phyloP scores from a whole-genome alignment of 1,140 invertebrate species.

The Bombus pyrosoma region DNA sequence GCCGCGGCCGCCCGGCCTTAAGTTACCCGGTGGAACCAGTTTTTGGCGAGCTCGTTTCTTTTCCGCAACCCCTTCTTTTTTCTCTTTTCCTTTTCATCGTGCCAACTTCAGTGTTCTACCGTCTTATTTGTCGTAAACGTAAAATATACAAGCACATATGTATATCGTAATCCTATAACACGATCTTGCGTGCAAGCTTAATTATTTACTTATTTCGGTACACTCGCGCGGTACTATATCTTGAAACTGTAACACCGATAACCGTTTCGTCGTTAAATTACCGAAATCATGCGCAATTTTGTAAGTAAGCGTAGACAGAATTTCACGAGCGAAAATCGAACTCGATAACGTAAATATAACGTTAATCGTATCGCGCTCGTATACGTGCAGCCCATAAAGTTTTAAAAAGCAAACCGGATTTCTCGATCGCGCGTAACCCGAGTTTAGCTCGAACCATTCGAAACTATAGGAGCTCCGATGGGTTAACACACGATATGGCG shows the following conservation, averaged over 20 bases:
- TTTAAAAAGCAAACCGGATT: background rate
- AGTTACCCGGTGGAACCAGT: conserved; percentile 66
- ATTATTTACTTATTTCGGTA: background rate
- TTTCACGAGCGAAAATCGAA: background rate
- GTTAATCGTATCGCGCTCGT: no score
- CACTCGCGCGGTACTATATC: background rate
- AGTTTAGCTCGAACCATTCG: no score
- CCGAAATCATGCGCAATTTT: background rate
- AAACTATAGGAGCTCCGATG: background rate
- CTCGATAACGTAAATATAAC: no score
- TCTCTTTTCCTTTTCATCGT: conserved; percentile 4
- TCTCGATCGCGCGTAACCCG: background rate
- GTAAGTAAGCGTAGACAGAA: background rate
- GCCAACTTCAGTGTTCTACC: no score
- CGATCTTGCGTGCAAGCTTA: background rate
- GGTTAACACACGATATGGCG: background rate
- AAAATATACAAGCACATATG: no score
- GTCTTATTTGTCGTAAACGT: no score
- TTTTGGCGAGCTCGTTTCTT: conserved; percentile 67
- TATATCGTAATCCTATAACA: background rate
- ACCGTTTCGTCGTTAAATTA: background rate
- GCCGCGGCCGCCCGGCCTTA: background rate
- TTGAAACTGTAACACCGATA: background rate
- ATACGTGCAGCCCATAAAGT: background rate
- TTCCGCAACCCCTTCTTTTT: conserved; percentile 47